phyloP scores from a whole-genome alignment of 2,888 invertebrate species.

The Pseudococcus jackbeardsleyi region DNA sequence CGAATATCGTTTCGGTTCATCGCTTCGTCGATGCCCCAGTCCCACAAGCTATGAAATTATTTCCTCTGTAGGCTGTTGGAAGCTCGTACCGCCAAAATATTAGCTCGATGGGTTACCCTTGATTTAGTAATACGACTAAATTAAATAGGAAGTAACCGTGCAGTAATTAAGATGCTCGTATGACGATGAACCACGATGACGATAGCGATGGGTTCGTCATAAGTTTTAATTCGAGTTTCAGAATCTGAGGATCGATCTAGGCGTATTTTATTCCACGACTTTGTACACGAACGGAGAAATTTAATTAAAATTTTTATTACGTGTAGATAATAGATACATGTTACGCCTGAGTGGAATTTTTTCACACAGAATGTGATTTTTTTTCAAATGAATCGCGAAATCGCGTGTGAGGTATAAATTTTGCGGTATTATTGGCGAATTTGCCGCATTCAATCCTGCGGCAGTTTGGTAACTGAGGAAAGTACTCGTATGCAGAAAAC shows the following conservation, averaged over 20 bases:
- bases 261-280: background rate
- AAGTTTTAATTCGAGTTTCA: background rate
- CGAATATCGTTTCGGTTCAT: constrained; percentile 22
- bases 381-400: background rate
- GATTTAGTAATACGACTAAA: constrained; percentile 1
- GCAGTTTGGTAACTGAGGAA: background rate
- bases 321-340: background rate
- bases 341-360: background rate
- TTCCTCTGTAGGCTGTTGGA: background rate
- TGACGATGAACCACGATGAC: background rate
- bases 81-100: constrained; percentile 6
- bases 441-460: background rate
- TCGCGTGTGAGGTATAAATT: background rate
- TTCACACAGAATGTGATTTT: background rate
- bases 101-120: background rate
- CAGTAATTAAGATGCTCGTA: constrained; percentile 1
- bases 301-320: background rate
- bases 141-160: background rate
- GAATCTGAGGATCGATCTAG: background rate
- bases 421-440: background rate
- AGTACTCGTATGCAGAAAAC: background rate
- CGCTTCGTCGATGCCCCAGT: background rate
- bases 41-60: background rate
- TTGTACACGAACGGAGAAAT: background rate
- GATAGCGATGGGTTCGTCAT: background rate